Base-by-base conservation (phyloP, 2,888 invertebrate genomes). In the Campopleginae sp. region DNA sequence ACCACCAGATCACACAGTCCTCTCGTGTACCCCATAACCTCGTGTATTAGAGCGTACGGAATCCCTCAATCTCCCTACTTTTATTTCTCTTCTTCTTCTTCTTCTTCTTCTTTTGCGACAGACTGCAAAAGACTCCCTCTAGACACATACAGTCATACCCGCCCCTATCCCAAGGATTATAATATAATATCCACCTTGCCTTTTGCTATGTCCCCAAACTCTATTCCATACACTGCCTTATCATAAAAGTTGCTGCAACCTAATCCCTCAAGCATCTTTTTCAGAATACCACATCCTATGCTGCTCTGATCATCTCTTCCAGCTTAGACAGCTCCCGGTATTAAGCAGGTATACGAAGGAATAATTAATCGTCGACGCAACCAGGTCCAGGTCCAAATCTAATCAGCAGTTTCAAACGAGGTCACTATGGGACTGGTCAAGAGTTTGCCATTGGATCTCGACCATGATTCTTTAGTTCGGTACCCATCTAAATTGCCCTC, bases 161-260 rank as follows among this genome's bases (percentile, higher is more conserved):
- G 27, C 44, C 38, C 54, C 42, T 71, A 58, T 90, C 81, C 86
- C 84, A 80, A 85, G 90, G 92, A 93, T 93, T 93, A 92, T 92
- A 92, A 91, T 93, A 91, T 91, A 92, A 92, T 92, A 92, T 92
- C 87, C 85, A 63, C 54, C 58, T 42, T 74, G 31, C 54, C 38
- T 42, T n/a, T n/a, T 38, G 46, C 23, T 31, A 46, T 72, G 76
- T 72, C 79, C 65, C 58, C 54, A 77, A 70, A 71, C 76, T 38
- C 42, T 61, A 65, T 80, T 58, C 46, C 51, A 19, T 17, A 19
- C 42, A 42, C 54, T 54, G 46, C 48, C 23, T 75, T 63, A 27
- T 61, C 17, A 48, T 31, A 48, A 54, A 54, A 58, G 46, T 81
- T 58, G 38, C 38, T 23, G 31, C 54, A 44, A 3, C 46, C 31